Conservation (phyloP, 2,888 invertebrate species). For the Tinea trinotella region DNA sequence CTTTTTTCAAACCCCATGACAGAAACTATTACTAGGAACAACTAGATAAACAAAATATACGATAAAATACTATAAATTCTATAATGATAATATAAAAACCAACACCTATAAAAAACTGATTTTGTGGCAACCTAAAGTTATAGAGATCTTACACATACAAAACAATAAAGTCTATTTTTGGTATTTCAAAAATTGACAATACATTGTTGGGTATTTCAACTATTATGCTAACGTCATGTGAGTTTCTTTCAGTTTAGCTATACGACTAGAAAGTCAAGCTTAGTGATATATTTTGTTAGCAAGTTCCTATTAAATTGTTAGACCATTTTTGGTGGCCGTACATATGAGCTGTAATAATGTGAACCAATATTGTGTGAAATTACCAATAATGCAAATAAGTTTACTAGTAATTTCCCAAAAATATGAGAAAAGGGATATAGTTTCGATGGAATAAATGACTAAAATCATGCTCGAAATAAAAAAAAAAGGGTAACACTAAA, state of each 20-base stretch:
- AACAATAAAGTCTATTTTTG: not conserved
- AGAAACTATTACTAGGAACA: slow-evolving; percentile 28
- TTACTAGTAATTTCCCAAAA: not conserved
- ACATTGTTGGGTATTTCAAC: too few relatives aligned
- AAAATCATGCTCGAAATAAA: slow-evolving; percentile 10
- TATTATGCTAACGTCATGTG: too few relatives aligned
- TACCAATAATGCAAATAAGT: not conserved
- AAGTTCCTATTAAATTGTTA: too few relatives aligned
- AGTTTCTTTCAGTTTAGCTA: too few relatives aligned
- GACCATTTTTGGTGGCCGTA: too few relatives aligned
- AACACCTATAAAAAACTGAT: slow-evolving; percentile 33
- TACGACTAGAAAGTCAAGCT: too few relatives aligned
- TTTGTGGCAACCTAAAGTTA: not conserved
- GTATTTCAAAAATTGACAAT: too few relatives aligned
- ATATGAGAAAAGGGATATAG: not conserved
- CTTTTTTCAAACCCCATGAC: slow-evolving; percentile 71
- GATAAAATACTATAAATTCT: slow-evolving; percentile 16
- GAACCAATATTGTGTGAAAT: too few relatives aligned
- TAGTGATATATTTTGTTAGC: too few relatives aligned
- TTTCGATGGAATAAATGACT: too few relatives aligned
- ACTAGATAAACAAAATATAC: slow-evolving; percentile 6
- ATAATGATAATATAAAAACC: slow-evolving; percentile 26
- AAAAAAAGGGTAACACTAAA: not conserved
- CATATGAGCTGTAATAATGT: too few relatives aligned
- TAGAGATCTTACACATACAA: not conserved